Percentiles rank a stretch among this genome's conserved stretches.
These are phyloP conservation scores for Hylia prasina DNA, from an alignment of 2,113 vertebrate genomes.

Conservation along the genomic window DNA sequence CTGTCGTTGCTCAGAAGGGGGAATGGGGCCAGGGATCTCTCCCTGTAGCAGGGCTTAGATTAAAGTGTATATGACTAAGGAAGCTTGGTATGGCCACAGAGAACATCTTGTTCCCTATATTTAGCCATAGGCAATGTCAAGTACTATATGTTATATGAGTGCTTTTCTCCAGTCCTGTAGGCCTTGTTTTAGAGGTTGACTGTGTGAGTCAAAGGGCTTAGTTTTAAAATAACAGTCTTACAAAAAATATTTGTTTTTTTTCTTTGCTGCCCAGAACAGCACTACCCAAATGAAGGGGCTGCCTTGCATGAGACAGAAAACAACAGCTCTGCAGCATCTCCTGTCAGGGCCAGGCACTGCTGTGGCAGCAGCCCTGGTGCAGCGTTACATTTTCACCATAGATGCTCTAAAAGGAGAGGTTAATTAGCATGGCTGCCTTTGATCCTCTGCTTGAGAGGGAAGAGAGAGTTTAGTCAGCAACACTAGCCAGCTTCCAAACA, in stretches of 20 bases:
- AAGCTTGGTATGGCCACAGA: conserved; percentile 56
- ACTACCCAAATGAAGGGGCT: background rate
- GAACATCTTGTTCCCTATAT: conserved; percentile 61
- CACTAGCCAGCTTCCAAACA: conserved; percentile 47
- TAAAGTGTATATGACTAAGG: conserved; percentile 53
- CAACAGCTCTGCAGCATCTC: background rate
- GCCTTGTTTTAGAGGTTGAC: conserved; percentile 19
- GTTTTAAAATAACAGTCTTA: background rate
- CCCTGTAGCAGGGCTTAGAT: conserved; percentile 4
- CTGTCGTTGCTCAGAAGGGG: background rate
- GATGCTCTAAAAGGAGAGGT: conserved; percentile 2
- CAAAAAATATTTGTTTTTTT: background rate
- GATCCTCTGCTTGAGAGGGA: conserved; percentile 42
- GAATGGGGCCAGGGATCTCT: background rate
- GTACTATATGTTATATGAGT: conserved; percentile 29
- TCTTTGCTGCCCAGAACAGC: background rate
- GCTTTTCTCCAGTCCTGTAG: conserved; percentile 45
- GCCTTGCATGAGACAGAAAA: background rate
- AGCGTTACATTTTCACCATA: background rate
- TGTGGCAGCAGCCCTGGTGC: background rate
- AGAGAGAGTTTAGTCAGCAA: conserved; percentile 39
- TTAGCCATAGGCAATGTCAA: conserved; percentile 61
- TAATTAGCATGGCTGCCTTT: conserved; percentile 40
- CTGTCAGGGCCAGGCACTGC: background rate
- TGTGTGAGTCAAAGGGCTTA: background rate